Evolutionary conservation across 1,140 invertebrate genomes (phyloP).

Genomic region (Aphelenchoides avenae): DNA sequence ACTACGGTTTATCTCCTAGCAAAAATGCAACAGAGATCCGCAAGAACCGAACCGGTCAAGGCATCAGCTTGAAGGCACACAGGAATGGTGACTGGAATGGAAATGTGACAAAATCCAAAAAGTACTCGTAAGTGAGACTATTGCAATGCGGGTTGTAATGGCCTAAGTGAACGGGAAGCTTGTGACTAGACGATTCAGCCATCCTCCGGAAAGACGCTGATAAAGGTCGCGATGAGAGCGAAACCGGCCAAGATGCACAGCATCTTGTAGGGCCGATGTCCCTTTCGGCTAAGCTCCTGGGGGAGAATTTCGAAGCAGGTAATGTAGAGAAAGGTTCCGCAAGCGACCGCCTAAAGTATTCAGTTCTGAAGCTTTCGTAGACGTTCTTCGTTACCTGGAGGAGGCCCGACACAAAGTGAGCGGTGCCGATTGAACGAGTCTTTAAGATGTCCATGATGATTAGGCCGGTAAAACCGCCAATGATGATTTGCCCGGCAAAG

Average conservation of each 20-base stretch:
- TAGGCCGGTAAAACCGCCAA: slow-evolving; percentile 59
- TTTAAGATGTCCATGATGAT: slow-evolving; percentile 41
- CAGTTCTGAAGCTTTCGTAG: slow-evolving; percentile 12
- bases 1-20: too few species aligned
- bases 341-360: slow-evolving; percentile 69
- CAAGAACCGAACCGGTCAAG: too few species aligned
- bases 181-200: slow-evolving; percentile 19
- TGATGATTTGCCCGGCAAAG: slow-evolving; percentile 70
- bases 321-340: slow-evolving; percentile 83
- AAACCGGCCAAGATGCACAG: slow-evolving; percentile 64
- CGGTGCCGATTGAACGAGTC: slow-evolving; percentile 17
- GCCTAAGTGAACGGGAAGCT: too few species aligned
- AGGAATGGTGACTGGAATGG: too few species aligned
- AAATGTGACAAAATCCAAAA: too few species aligned
- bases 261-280: slow-evolving; percentile 63
- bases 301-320: slow-evolving; percentile 84
- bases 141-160: too few species aligned
- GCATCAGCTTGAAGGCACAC: too few species aligned
- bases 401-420: slow-evolving; percentile 40
- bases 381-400: slow-evolving; percentile 27
- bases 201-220: slow-evolving; percentile 51
- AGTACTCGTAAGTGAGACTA: too few species aligned
- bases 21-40: too few species aligned
- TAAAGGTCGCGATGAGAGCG: slow-evolving; percentile 50
- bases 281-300: slow-evolving; percentile 59